These are phyloP conservation scores for Tachuris rubrigastra DNA, from an alignment of 2,113 vertebrate genomes.

Conservation along the genomic window DNA sequence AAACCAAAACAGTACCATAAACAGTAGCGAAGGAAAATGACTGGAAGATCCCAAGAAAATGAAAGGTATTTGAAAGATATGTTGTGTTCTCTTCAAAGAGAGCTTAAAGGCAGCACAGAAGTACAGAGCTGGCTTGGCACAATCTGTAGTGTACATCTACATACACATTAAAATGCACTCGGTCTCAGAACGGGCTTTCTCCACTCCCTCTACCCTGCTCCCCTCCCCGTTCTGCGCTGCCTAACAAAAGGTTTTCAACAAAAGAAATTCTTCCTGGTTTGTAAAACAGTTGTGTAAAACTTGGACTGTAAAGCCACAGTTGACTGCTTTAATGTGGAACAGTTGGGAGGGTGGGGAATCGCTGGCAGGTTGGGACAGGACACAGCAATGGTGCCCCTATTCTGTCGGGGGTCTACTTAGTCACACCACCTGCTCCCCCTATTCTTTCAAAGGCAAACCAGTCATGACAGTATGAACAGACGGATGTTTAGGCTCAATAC, in stretches of 20 bases:
- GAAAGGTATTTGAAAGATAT: background rate
- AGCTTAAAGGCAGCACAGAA: background rate
- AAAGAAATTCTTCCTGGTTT: slow-evolving; percentile 86
- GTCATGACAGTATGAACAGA: slow-evolving; percentile 88
- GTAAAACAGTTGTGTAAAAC: slow-evolving; percentile 99
- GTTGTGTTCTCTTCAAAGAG: background rate
- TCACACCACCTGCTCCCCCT: slow-evolving; percentile 99
- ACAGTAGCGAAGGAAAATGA: background rate
- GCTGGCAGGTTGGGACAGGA: slow-evolving; percentile 87
- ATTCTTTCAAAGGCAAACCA: slow-evolving; percentile 87
- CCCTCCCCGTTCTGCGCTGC: slow-evolving; percentile 34
- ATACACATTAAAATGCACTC: slow-evolving; percentile 72
- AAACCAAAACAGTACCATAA: background rate
- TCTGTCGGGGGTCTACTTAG: slow-evolving; percentile 89
- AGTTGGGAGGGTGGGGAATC: slow-evolving; percentile 96
- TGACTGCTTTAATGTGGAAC: slow-evolving; percentile 92
- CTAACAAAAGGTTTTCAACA: slow-evolving; percentile 78
- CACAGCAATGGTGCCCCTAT: slow-evolving; percentile 83
- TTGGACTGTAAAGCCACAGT: slow-evolving; percentile 88
- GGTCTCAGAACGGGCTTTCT: slow-evolving; percentile 40
- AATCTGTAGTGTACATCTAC: slow-evolving; percentile 8
- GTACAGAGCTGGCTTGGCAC: background rate
- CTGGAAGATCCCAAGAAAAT: background rate
- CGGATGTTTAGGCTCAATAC: slow-evolving; percentile 78
- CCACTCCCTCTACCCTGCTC: background rate